Base-by-base conservation (phyloP, 2,113 vertebrate genomes). In the Psephotus haematonotus region DNA sequence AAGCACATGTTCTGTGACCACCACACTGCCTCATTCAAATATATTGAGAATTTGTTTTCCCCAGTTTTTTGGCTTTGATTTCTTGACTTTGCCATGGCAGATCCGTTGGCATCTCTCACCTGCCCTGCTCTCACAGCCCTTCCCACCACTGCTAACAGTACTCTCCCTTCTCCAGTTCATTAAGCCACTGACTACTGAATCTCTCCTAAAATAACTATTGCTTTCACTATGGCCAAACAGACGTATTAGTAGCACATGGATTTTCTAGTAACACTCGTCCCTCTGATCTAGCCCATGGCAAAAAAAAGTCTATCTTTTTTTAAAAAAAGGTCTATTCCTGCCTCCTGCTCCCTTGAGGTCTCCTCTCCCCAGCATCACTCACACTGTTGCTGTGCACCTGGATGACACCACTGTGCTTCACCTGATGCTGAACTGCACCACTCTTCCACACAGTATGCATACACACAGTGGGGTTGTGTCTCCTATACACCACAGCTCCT, bases 91-190 rank as follows among this genome's bases (percentile, higher is more conserved):
- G 59, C 17, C 7, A 9, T 1, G 4, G 17, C 35, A 72, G 46
- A 46, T 17, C 0, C 0, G n/a, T 41, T 1, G 1, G n/a, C 2
- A 0, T 77, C 50, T 46, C 78, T 46, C 59, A 59, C 59, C 16
- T 65, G 55, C 31, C 39, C 12, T 18, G 13, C 57, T 49, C 41
- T 82, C 3, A 6, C 28, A 37, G 18, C 35, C 47, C 28, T 76
- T 57, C 33, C 31, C 35, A 44, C 64, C 15, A 57, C 49, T 1
- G 1, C 16, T 39, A 64, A 17, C 52, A 39, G 16, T 27, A 62
- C 53, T 55, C 84, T 88, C 57, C 47, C 25, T 82, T 57, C 50
- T 65, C 16, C 71, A 41, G 43, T n/a, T 87, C 33, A n/a, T 44
- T n/a, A 87, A 82, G 35, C 49, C 28, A n/a, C 50, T 13, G 29